phyloP scores from a whole-genome alignment of 1,140 invertebrate genomes.

The Drosophila serrata region DNA sequence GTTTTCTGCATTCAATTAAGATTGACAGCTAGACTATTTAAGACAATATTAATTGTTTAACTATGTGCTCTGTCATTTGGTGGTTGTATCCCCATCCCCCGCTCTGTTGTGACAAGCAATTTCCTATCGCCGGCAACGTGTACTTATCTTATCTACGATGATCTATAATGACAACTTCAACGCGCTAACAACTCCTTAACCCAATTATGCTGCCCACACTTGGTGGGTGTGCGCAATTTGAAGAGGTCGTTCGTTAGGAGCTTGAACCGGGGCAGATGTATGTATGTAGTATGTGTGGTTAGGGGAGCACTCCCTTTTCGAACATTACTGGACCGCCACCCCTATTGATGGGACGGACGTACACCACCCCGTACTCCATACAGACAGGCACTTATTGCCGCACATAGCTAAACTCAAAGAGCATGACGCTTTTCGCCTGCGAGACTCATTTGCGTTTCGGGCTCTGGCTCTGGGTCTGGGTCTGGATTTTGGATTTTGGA shows the following conservation, averaged over 20 bases:
- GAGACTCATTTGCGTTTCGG: constrained; percentile 79
- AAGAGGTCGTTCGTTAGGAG: constrained; percentile 61
- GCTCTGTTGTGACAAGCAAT: constrained; percentile 56
- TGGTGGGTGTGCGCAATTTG: constrained; percentile 67
- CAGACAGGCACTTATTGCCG: constrained; percentile 34
- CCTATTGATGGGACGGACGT: constrained; percentile 58
- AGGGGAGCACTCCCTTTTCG: constrained; percentile 9
- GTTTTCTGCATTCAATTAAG: constrained; percentile 22
- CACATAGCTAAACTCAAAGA: constrained; percentile 59
- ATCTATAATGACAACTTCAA: constrained; percentile 77
- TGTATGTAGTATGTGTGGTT: background rate
- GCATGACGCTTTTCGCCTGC: constrained; percentile 71
- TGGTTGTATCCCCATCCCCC: background rate
- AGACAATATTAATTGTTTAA: constrained; percentile 47
- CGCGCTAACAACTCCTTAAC: constrained; percentile 77
- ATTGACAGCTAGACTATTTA: constrained; percentile 28
- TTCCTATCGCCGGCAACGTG: constrained; percentile 48
- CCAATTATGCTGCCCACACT: constrained; percentile 73
- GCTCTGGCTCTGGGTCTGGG: constrained; percentile 24
- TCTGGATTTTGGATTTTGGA: constrained; percentile 57
- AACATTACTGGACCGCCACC: constrained; percentile 39
- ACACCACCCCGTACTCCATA: constrained; percentile 28
- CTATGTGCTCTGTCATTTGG: constrained; percentile 33
- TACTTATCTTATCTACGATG: constrained; percentile 55
- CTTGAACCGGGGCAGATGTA: background rate